Conservation (phyloP, 35 echinoderm and acorn worm species). For the Acanthaster planci region DNA sequence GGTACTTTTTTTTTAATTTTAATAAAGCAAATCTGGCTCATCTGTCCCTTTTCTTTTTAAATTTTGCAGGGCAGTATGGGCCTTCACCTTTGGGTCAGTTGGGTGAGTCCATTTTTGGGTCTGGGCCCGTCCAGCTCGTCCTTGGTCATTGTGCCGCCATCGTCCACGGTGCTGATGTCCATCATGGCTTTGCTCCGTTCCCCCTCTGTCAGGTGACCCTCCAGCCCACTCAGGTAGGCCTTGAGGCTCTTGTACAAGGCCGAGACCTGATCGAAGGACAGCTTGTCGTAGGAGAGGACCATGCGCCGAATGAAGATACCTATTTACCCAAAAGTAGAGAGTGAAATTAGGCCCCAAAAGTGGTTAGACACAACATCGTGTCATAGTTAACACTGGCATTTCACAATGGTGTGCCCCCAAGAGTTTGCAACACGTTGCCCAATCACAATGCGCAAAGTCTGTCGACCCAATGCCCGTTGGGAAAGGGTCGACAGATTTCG, state of each 20-base stretch:
- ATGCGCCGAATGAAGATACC: slow-evolving; percentile 92
- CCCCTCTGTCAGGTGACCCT: slow-evolving; percentile 7
- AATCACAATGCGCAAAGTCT: too few relatives aligned
- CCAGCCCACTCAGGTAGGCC: slow-evolving; percentile 32
- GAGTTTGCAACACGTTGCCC: too few relatives aligned
- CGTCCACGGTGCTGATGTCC: slow-evolving; percentile 77
- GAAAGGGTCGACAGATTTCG: too few relatives aligned
- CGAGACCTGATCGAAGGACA: slow-evolving; percentile 79
- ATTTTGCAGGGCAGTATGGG: background rate
- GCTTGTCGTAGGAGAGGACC: slow-evolving; percentile 89
- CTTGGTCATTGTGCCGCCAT: slow-evolving; percentile 61
- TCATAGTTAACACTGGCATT: too few relatives aligned
- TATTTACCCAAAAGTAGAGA: background rate
- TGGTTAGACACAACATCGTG: too few relatives aligned
- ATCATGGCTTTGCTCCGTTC: slow-evolving; percentile 48
- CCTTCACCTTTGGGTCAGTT: slow-evolving; percentile 17
- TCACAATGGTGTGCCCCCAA: too few relatives aligned
- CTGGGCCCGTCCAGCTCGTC: slow-evolving; percentile 55
- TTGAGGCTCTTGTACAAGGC: slow-evolving; percentile 70
- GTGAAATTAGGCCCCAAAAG: background rate
- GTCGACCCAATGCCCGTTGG: too few relatives aligned
- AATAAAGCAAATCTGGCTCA: too few relatives aligned
- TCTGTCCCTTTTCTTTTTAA: too few relatives aligned
- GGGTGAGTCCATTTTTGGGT: slow-evolving; percentile 1
- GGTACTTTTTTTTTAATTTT: too few relatives aligned